Conservation (phyloP, 2,888 invertebrate genomes). For the Neuroscelio doddi region DNA sequence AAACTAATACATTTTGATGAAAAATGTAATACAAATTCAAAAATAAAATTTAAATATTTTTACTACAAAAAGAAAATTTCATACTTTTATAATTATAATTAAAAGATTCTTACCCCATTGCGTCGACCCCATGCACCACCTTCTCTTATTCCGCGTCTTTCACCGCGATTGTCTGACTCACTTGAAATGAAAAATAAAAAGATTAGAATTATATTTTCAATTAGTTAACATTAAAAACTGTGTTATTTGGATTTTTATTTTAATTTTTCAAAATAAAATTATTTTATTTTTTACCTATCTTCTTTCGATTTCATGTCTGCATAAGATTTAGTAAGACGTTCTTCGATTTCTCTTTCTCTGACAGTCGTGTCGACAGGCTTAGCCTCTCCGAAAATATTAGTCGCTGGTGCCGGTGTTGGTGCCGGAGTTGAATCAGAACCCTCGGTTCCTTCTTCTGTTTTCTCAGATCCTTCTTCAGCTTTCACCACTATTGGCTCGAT, state of each 20-base stretch:
- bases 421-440: constrained; percentile 58
- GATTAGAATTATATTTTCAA: no score
- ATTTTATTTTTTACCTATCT: constrained; percentile 53
- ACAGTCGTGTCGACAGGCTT: constrained; percentile 96
- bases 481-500: constrained; percentile 71
- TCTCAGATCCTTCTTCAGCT: constrained; percentile 38
- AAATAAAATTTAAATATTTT: neutral
- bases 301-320: constrained; percentile 62
- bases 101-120: constrained; percentile 59
- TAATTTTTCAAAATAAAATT: neutral
- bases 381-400: constrained; percentile 94
- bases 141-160: constrained; percentile 12
- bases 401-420: constrained; percentile 76
- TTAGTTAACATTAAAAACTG: neutral
- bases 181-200: constrained; percentile 34
- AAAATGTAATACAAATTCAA: constrained; percentile 8
- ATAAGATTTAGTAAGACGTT: constrained; percentile 79
- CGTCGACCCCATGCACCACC: constrained; percentile 60
- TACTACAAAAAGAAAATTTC: neutral
- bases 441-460: constrained; percentile 44
- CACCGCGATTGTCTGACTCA: constrained; percentile 53
- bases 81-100: neutral
- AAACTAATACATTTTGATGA: no score
- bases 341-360: constrained; percentile 92
- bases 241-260: no score